These are phyloP conservation scores for Coracopsis vasa DNA, from an alignment of 2,113 vertebrate genomes.

Conservation along the genomic window DNA sequence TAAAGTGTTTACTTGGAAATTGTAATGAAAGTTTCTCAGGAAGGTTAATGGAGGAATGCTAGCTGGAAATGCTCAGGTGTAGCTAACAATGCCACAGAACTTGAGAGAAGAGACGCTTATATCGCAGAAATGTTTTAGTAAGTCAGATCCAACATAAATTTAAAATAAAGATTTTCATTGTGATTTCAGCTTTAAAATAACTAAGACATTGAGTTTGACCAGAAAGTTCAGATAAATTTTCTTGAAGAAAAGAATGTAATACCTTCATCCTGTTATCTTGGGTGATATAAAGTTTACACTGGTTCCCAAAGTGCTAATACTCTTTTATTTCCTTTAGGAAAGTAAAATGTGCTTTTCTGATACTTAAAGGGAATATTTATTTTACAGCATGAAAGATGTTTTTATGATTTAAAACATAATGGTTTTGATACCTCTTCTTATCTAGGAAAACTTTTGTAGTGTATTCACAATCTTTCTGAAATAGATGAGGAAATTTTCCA, in stretches of 20 bases:
- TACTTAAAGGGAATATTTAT: not conserved
- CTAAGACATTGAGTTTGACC: conserved; percentile 15
- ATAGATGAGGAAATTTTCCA: not conserved
- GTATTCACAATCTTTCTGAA: not conserved
- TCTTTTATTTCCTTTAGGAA: not conserved
- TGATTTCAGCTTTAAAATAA: conserved; percentile 24
- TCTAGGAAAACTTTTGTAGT: not conserved
- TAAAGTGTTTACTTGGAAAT: not conserved
- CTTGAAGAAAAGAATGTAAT: not conserved
- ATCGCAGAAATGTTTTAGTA: not conserved
- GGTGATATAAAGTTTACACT: not conserved
- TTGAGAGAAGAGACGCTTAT: not conserved
- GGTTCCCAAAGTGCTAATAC: not conserved
- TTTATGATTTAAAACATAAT: not conserved
- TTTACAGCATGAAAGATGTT: not conserved
- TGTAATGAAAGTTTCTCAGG: not conserved
- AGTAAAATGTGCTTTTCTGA: not conserved
- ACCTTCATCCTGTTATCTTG: not conserved
- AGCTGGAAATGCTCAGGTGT: not conserved
- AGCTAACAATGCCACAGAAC: not conserved
- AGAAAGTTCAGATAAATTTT: conserved; percentile 16
- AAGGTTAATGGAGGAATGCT: not conserved
- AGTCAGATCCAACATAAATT: conserved; percentile 23
- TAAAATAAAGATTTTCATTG: conserved; percentile 5
- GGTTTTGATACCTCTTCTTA: not conserved